phyloP scores from a whole-genome alignment of 2,797 vertebrate genomes.

The Gymnopithys bicolor region DNA sequence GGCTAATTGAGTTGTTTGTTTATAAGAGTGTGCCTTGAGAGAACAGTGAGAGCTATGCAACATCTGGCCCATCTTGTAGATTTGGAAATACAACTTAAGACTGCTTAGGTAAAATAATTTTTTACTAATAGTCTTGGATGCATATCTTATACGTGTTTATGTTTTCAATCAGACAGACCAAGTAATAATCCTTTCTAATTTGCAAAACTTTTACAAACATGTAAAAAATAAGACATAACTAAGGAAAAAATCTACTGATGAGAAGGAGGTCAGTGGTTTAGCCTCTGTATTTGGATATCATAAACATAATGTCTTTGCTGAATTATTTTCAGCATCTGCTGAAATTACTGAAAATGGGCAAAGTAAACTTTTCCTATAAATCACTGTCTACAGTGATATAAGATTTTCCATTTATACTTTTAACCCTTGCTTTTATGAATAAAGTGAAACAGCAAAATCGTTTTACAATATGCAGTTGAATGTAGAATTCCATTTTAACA shows the following conservation, averaged over 20 bases:
- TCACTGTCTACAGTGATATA: background rate
- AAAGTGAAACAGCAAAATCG: background rate
- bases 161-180: background rate
- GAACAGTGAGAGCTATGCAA: background rate
- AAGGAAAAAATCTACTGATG: background rate
- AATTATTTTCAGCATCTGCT: background rate
- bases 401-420: background rate
- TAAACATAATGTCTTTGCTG: background rate
- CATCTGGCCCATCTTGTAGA: background rate
- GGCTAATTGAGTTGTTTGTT: background rate
- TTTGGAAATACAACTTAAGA: background rate
- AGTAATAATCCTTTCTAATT: background rate
- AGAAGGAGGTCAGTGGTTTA: background rate
- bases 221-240: background rate
- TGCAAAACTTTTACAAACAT: background rate
- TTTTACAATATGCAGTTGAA: background rate
- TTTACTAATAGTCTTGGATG: background rate
- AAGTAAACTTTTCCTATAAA: background rate
- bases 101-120: background rate
- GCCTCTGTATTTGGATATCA: background rate
- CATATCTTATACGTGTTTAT: background rate
- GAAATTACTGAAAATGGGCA: background rate
- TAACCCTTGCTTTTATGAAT: background rate
- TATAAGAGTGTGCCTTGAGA: background rate
- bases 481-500: background rate